phyloP scores from a whole-genome alignment of 1,140 invertebrate species.

The Chlorops oryzae region DNA sequence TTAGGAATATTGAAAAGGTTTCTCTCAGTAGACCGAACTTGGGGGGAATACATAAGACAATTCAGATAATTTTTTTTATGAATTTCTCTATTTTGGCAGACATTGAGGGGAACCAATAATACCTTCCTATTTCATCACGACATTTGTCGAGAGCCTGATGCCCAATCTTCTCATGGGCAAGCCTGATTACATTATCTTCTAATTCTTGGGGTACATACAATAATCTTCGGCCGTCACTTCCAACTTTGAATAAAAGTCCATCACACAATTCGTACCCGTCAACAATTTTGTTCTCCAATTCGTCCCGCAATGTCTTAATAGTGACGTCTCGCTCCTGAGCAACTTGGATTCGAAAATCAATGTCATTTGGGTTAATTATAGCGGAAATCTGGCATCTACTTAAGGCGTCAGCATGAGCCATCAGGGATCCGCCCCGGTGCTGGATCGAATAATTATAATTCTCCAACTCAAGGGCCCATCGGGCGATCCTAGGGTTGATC shows the following conservation, averaged over 20 bases:
- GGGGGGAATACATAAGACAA: slow-evolving; percentile 5
- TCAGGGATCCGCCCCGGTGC: slow-evolving; percentile 13
- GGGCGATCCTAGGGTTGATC: slow-evolving; percentile 31
- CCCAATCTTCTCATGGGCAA: neutral
- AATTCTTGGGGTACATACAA: slow-evolving; percentile 3
- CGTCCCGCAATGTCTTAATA: neutral
- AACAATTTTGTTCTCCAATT: slow-evolving; percentile 1
- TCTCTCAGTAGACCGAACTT: neutral
- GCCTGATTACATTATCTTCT: slow-evolving; percentile 28
- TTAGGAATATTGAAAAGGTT: neutral
- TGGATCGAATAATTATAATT: slow-evolving; percentile 10
- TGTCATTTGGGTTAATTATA: neutral
- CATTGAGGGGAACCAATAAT: slow-evolving; percentile 48
- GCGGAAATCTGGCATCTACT: slow-evolving; percentile 15
- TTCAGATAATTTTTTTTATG: slow-evolving; percentile 3
- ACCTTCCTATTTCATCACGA: no score
- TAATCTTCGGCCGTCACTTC: neutral
- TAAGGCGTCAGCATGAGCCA: slow-evolving; percentile 35
- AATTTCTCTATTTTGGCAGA: neutral
- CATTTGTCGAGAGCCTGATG: slow-evolving; percentile 29
- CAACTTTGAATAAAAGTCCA: slow-evolving; percentile 3
- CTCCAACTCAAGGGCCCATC: slow-evolving; percentile 30
- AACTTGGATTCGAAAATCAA: slow-evolving; percentile 5
- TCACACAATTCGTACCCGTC: slow-evolving; percentile 3
- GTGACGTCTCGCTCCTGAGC: slow-evolving; percentile 2